phyloP scores from a whole-genome alignment of 2,113 vertebrate species.

The Platysteira castanea region DNA sequence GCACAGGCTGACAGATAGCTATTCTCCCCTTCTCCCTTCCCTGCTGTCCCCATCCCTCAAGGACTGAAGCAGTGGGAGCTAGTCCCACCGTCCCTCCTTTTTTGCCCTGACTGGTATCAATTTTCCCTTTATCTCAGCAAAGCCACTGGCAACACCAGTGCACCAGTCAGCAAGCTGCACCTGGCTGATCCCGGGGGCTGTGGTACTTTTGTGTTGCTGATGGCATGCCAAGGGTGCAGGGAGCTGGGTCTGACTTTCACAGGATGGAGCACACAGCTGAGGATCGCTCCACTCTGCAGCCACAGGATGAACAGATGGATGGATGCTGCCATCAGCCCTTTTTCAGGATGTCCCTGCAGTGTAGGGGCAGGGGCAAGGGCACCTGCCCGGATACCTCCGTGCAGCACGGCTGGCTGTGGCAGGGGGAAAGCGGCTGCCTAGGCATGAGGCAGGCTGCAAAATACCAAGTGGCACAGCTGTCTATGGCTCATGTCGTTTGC shows the following conservation, averaged over 20 bases:
- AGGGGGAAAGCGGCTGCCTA: background rate
- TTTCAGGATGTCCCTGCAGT: background rate
- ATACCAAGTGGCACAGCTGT: background rate
- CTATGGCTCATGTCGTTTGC: background rate
- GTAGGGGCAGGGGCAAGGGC: background rate
- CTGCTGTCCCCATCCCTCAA: background rate
- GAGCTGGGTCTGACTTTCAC: background rate
- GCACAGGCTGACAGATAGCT: background rate
- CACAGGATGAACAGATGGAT: fast-evolving
- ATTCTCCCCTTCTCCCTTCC: background rate
- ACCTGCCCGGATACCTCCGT: background rate
- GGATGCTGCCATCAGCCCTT: background rate
- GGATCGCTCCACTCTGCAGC: background rate
- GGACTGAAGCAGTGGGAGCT: background rate
- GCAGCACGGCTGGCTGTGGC: background rate
- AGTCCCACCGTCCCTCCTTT: background rate
- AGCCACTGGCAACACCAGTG: background rate
- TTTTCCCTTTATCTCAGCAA: background rate
- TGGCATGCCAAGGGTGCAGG: background rate
- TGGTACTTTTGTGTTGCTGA: background rate
- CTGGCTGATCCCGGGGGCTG: background rate
- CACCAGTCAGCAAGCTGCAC: background rate
- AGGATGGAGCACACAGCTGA: background rate
- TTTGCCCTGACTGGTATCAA: background rate
- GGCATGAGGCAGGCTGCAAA: background rate